Base-by-base conservation (phyloP, 1,140 invertebrate genomes). In the Eriocheir sinensis region DNA sequence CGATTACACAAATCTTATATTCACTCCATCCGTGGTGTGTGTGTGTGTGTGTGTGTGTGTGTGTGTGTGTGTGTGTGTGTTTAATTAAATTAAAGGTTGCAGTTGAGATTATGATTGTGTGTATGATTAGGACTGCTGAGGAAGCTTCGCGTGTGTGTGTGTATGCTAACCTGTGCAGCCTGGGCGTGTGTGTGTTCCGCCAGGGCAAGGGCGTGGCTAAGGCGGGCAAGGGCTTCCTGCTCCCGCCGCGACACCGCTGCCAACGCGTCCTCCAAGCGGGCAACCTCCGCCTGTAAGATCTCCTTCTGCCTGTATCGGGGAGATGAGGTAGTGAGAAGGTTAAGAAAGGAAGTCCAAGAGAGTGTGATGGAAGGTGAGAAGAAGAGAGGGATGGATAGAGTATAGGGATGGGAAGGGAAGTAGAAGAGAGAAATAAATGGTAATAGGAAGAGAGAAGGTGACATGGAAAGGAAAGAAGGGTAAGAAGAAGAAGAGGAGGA, bases 131-230 rank as follows among this genome's bases (percentile, higher is more conserved):
- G n/a, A n/a, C n/a, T n/a, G n/a, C n/a, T n/a, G n/a, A n/a, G n/a
- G n/a, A n/a, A n/a, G n/a, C n/a, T n/a, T n/a, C n/a, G n/a, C n/a
- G 21, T 34, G 40, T 2, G 30, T 86, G 83, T 36, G 41, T 93
- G 34, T 79, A 8, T 44, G 27, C 72, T 53, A 30, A 94, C 94
- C 89, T 94, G 89, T 0, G 89, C 72, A 0, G 94, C 92, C 27
- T 91, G 90, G 21, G 94, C 34, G 36, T 94, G 94, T 32, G 94
- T 94, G 34, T 94, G 89, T 36, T 94, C 38, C 27, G 94, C 94
- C 40, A 94, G 80, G 40, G 94, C 38, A 48, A 94, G 94, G 9
- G 94, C 94, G 32, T 83, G 72, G 30, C 44, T 60, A 2, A 94
- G 94, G 21, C 91, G 85, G 3, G 44, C 38, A 4, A 94, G 48